Base-by-base conservation (phyloP, 1,140 invertebrate species). In the Ruditapes philippinarum region DNA sequence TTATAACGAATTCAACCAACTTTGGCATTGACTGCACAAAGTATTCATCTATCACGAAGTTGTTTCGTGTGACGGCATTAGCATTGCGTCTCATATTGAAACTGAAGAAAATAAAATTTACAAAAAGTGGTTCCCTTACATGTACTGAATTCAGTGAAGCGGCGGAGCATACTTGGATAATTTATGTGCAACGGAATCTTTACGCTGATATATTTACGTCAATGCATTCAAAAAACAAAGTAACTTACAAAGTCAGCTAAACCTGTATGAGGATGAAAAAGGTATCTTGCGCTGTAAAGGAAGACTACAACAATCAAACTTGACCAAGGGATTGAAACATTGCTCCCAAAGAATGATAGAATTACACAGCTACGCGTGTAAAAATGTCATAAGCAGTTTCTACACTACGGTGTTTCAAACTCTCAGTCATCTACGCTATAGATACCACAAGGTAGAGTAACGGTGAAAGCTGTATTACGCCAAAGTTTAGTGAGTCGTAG, bases 321-420 rank as follows among this genome's bases (percentile, higher is more conserved):
- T 82, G 9, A 62, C 17, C 40, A 57, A 82, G 25, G 57, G 51
- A 19, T 22, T 33, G 40, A 60, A 36, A 40, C 28, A 11, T 45
- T 78, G 3, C 2, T 78, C 11, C 74, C 74, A 5, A 78, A 57
- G 40, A 49, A 78, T 5, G 45, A 78, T 36, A 78, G 28, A 38
- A 42, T 74, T 12, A 74, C 70, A n/a, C 38, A 54, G 3, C 33
- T 79, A 22, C 19, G 25, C 7, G 33, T 79, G 28, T 45, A 79
- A 33, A 51, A 79, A 36, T 7, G 14, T 45, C 38, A 78, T 40
- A 78, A 78, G 45, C 7, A 78, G 28, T 9, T n/a, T 51, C 4
- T 78, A 25, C 76, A 79, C 36, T 31, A 49, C 54, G 76, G 49
- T 28, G 33, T 33, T 5, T 79, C 76, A 79, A 31, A 79, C 76